Evolutionary conservation across 2,888 invertebrate species (phyloP), one percentile per base, ranked within the genome.

Genomic region (Leucophora obtusa): DNA sequence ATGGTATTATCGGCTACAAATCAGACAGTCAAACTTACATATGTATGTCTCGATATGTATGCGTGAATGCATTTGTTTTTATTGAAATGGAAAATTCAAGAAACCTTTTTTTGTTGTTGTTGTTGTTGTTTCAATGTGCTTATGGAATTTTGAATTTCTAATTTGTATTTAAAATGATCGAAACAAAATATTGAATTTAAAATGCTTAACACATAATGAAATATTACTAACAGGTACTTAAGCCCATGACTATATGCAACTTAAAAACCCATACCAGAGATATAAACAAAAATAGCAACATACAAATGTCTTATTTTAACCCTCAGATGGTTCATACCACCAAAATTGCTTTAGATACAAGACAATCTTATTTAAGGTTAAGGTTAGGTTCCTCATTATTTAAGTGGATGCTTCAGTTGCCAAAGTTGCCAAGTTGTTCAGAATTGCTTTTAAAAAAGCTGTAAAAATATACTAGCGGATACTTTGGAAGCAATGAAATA

Each of bases 151-250:
- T 69, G 54, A 71, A 58, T 62, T 65, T 66, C 53, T 68, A 79
- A 73, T 74, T 80, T 72, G 62, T 68, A 53, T 59, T 47, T 24
- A 18, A 56, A 28, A 71, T 10, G 33, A 21, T 2, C 2, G 8
- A 11, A 60, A 10, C 43, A 28, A 28, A 28, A 28, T 7, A 51
- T 81, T 71, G 53, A 62, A 71, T 82, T 84, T 79, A 79, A 80
- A 83, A 84, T 84, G 81, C 84, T 73, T 15, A 74, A 76, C 84
- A 82, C 83, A 83, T 78, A 83, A 84, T 83, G 79, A 84, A 82
- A 79, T 83, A 84, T 83, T 83, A 84, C 79, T 82, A 83, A 81
- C 84, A 83, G 82, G 77, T 72, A 75, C 59, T 81, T 82, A 69
- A 70, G 51, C 59, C 28, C 24, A 53, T 58, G 76, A 38, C 53